Evolutionary conservation across 2,888 invertebrate species (phyloP).

Genomic region (Smittia sp.): DNA sequence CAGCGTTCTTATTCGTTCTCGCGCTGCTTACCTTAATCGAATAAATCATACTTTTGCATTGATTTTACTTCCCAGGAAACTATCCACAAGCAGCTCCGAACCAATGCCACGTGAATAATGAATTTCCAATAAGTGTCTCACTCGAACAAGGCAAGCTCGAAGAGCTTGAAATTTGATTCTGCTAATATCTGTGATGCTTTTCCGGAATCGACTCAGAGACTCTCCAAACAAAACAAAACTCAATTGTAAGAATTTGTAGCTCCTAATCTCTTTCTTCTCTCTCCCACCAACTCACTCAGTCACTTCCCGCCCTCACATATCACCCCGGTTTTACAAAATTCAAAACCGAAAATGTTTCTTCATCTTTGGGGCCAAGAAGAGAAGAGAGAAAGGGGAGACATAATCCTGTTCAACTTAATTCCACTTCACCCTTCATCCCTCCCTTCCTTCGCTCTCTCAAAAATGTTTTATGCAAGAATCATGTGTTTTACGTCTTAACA

Average conservation of each 20-base stretch:
- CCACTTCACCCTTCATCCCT: slow-evolving; percentile 18
- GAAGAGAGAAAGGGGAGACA: neutral
- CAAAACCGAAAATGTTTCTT: slow-evolving; percentile 14
- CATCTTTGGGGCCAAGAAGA: neutral
- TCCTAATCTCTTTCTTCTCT: slow-evolving; percentile 28
- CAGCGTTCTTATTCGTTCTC: neutral
- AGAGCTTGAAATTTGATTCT: neutral
- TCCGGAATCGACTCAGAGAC: slow-evolving; percentile 9
- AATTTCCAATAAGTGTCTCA: slow-evolving; percentile 6
- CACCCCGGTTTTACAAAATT: neutral
- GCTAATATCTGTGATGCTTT: neutral
- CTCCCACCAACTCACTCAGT: too few species aligned
- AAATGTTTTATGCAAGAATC: slow-evolving; percentile 38
- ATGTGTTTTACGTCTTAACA: slow-evolving; percentile 41
- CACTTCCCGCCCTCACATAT: too few species aligned
- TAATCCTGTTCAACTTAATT: slow-evolving; percentile 40
- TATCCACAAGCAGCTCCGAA: too few species aligned
- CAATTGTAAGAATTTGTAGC: slow-evolving; percentile 10
- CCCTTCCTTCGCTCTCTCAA: neutral
- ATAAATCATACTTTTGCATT: neutral
- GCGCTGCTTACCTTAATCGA: neutral
- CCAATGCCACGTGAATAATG: neutral
- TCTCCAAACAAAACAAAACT: slow-evolving; percentile 21
- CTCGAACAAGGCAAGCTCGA: neutral
- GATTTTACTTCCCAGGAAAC: too few species aligned